These are phyloP conservation scores for Naso thynnoides DNA, from an alignment of 2,797 vertebrate genomes.

Conservation along the genomic window DNA sequence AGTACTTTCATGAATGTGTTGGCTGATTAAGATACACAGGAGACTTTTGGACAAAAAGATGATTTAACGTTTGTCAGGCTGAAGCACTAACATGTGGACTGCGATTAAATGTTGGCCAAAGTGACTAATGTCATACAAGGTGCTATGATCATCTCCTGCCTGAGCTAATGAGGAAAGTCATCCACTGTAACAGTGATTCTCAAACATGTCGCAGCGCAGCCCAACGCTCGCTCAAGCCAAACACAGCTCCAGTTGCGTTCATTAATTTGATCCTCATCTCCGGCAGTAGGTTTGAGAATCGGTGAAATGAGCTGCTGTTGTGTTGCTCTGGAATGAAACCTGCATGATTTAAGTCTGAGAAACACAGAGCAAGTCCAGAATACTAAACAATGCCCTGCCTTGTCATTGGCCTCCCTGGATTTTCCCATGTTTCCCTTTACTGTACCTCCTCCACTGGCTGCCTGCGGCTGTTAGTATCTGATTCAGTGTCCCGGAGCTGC, in stretches of 20 bases:
- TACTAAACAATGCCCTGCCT: conserved; percentile 59
- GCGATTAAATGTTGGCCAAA: conserved; percentile 17
- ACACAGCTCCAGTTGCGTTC: conserved; percentile 44
- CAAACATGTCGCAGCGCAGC: conserved; percentile 22
- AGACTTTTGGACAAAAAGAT: background rate
- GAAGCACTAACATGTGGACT: background rate
- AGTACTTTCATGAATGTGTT: background rate
- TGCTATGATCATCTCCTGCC: conserved; percentile 11
- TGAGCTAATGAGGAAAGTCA: conserved; percentile 2
- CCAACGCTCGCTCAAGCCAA: conserved; percentile 31
- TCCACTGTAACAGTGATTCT: conserved; percentile 12
- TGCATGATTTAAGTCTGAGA: conserved; percentile 43
- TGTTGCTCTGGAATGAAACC: conserved; percentile 43
- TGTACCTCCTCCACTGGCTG: conserved; percentile 47
- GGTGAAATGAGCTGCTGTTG: conserved; percentile 12
- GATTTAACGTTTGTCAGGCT: conserved; percentile 1
- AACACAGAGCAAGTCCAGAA: conserved; percentile 32
- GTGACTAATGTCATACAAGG: background rate
- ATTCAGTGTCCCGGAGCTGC: conserved; percentile 56
- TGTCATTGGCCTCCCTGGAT: conserved; percentile 50
- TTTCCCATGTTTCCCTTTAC: conserved; percentile 61
- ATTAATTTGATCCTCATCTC: conserved; percentile 36
- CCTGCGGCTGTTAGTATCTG: conserved; percentile 59
- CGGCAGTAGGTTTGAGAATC: conserved; percentile 54
- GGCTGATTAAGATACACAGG: background rate